Percentiles rank a stretch among this genome's conserved stretches.
These are phyloP conservation scores for Lordiphosa clarofinis DNA, from an alignment of 1,140 invertebrate species.

Conservation along the genomic window DNA sequence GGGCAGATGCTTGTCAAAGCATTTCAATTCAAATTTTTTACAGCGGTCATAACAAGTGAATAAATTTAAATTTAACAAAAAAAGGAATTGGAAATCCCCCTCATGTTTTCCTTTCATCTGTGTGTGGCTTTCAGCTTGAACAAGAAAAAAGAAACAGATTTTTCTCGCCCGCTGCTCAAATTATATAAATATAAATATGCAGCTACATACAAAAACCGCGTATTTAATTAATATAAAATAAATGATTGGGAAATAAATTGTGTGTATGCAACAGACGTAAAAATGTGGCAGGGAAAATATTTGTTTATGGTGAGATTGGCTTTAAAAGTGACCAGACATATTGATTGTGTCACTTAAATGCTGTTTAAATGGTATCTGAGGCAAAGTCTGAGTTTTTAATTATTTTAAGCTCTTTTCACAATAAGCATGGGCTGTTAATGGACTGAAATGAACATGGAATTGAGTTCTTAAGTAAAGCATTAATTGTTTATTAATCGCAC, in stretches of 20 bases:
- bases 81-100: slow-evolving; percentile 33
- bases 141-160: slow-evolving; percentile 41
- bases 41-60: slow-evolving; percentile 13
- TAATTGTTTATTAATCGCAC: too few relatives aligned
- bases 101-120: slow-evolving; percentile 47
- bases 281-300: slow-evolving; percentile 52
- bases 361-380: slow-evolving; percentile 18
- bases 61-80: slow-evolving; percentile 6
- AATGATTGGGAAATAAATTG: slow-evolving; percentile 71
- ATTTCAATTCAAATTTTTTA: slow-evolving; percentile 30
- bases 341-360: slow-evolving; percentile 41
- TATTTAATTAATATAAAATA: slow-evolving; percentile 77
- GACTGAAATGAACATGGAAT: not conserved
- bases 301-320: slow-evolving; percentile 36
- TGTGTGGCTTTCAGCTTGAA: slow-evolving; percentile 48
- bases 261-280: slow-evolving; percentile 48
- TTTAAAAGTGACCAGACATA: slow-evolving; percentile 24
- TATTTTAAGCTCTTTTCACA: slow-evolving; percentile 44
- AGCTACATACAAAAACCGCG: slow-evolving; percentile 35
- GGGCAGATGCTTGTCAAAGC: slow-evolving; percentile 47
- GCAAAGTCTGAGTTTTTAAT: slow-evolving; percentile 34
- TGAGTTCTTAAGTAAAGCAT: not conserved
- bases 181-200: slow-evolving; percentile 41
- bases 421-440: not conserved
- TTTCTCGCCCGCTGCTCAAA: slow-evolving; percentile 22